These are phyloP conservation scores for Cirrhinus molitorella DNA, from an alignment of 2,797 vertebrate species.

Conservation along the genomic window DNA sequence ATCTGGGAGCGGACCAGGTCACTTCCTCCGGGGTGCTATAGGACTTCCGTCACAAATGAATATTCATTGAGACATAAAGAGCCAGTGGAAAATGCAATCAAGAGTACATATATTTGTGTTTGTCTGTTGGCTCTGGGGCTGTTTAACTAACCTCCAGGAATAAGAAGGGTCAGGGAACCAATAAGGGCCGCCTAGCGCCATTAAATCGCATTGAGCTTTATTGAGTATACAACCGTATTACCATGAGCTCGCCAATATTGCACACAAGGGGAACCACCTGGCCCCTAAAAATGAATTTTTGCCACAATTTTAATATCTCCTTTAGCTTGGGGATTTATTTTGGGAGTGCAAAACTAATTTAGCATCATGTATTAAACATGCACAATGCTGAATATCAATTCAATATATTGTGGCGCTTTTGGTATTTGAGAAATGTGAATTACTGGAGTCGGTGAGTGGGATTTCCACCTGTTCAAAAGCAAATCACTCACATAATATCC, in stretches of 20 bases:
- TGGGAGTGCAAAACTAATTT: slow-evolving; percentile 57
- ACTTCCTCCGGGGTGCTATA: slow-evolving; percentile 76
- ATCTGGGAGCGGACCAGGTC: slow-evolving; percentile 72
- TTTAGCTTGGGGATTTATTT: slow-evolving; percentile 56
- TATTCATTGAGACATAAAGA: slow-evolving; percentile 77
- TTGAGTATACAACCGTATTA: slow-evolving; percentile 63
- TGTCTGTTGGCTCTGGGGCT: slow-evolving; percentile 65
- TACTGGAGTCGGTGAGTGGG: neutral
- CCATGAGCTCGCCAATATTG: slow-evolving; percentile 58
- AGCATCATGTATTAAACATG: slow-evolving; percentile 57
- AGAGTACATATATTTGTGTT: slow-evolving; percentile 63
- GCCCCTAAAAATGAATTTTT: slow-evolving; percentile 51
- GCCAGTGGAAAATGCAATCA: slow-evolving; percentile 13
- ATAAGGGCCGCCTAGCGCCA: slow-evolving; percentile 74
- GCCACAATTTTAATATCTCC: slow-evolving; percentile 54
- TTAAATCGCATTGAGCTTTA: slow-evolving; percentile 70
- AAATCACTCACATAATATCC: neutral
- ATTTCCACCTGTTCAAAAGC: neutral
- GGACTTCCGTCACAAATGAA: slow-evolving; percentile 86
- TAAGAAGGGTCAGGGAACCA: slow-evolving; percentile 65
- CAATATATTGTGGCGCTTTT: slow-evolving; percentile 27
- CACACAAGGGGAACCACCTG: slow-evolving; percentile 52
- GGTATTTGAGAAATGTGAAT: slow-evolving; percentile 36
- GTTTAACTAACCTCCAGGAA: slow-evolving; percentile 75
- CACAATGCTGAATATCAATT: slow-evolving; percentile 44